These are phyloP conservation scores for Hypomesus transpacificus DNA, from an alignment of 2,113 vertebrate genomes.

Conservation along the genomic window DNA sequence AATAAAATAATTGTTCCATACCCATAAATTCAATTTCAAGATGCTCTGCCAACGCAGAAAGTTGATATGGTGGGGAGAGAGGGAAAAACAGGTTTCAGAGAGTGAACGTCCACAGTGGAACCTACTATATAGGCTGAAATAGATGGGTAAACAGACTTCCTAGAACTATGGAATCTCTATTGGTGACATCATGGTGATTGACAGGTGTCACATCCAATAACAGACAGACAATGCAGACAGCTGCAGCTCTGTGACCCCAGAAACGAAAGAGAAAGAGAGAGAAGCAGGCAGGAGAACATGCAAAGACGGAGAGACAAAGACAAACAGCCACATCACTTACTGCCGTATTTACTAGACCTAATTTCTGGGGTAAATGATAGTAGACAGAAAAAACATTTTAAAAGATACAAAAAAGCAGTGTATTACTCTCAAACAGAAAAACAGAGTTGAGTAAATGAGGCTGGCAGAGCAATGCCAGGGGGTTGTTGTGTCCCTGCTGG, in stretches of 20 bases:
- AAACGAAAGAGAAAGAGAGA: slow-evolving; percentile 50
- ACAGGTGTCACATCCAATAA: slow-evolving; percentile 66
- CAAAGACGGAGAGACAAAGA: slow-evolving; percentile 61
- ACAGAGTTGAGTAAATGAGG: slow-evolving; percentile 58
- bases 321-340: slow-evolving; percentile 72
- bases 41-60: slow-evolving; percentile 96
- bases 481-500: slow-evolving; percentile 34
- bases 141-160: slow-evolving; percentile 14
- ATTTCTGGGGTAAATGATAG: slow-evolving; percentile 67
- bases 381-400: slow-evolving; percentile 24
- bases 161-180: slow-evolving; percentile 34
- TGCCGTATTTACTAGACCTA: slow-evolving; percentile 71
- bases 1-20: slow-evolving; percentile 90
- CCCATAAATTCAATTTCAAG: slow-evolving; percentile 99
- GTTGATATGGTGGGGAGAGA: slow-evolving; percentile 67
- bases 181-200: slow-evolving; percentile 43
- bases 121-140: slow-evolving; percentile 35
- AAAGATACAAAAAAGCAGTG: slow-evolving; percentile 59
- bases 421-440: slow-evolving; percentile 66
- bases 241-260: slow-evolving; percentile 70
- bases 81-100: slow-evolving; percentile 62
- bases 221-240: slow-evolving; percentile 75
- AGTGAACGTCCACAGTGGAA: slow-evolving; percentile 66
- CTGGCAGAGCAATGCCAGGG: slow-evolving; percentile 57
- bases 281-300: slow-evolving; percentile 60